A percentile compares a stretch with the other conserved stretches of the same genome.
Conservation (phyloP, 2,113 vertebrate species). For the Heloderma charlesbogerti region DNA sequence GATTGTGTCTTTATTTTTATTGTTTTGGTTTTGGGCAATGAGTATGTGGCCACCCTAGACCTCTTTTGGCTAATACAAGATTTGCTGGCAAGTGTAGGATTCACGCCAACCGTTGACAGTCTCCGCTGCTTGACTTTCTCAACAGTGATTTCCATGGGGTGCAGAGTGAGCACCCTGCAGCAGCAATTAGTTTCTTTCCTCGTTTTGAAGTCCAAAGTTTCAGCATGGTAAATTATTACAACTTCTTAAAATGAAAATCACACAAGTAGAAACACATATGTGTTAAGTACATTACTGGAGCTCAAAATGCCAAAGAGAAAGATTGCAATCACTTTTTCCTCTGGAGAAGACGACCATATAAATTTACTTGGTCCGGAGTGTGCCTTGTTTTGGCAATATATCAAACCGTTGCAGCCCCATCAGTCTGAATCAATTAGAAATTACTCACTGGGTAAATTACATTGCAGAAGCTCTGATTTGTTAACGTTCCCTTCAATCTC, state of each 20-base stretch:
- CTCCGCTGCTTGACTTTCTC: background rate
- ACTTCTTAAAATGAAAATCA: conserved; percentile 29
- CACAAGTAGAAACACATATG: conserved; percentile 44
- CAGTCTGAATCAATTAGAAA: conserved; percentile 87
- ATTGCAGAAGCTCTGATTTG: conserved; percentile 78
- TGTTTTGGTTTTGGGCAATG: no score
- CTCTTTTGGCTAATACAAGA: no score
- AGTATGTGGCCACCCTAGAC: no score
- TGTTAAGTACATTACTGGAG: conserved; percentile 67
- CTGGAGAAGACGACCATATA: conserved; percentile 77
- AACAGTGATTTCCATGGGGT: background rate
- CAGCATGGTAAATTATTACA: background rate
- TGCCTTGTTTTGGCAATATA: conserved; percentile 76
- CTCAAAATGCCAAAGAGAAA: conserved; percentile 83
- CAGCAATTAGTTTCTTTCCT: background rate
- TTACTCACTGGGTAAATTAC: conserved; percentile 84
- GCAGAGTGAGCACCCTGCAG: background rate
- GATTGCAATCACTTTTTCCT: conserved; percentile 82
- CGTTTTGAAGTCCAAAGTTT: background rate
- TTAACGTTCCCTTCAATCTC: conserved; percentile 77
- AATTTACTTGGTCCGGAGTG: conserved; percentile 78
- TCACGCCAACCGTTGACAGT: no score
- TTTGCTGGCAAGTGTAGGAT: no score
- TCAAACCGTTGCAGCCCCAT: conserved; percentile 76
- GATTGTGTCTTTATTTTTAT: no score